Conservation (phyloP, 2,888 invertebrate species). For the Oasisia sp. region DNA sequence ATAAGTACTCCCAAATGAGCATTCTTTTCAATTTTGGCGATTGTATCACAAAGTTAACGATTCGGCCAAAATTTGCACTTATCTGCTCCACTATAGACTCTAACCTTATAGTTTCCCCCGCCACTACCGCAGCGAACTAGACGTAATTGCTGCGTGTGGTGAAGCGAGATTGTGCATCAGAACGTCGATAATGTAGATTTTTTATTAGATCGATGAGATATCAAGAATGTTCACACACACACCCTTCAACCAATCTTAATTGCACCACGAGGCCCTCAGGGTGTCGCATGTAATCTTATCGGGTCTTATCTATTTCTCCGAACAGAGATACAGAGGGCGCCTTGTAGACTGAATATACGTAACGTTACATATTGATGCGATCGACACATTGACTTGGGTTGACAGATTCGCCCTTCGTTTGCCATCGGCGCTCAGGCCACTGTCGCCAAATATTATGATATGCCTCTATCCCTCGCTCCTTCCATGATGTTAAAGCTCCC, state of each 20-base stretch:
- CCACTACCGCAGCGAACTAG: no score
- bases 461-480: not conserved
- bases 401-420: not conserved
- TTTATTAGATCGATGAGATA: not conserved
- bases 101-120: no score
- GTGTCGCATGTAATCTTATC: not conserved
- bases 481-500: no score
- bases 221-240: not conserved
- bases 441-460: not conserved
- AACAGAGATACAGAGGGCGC: not conserved
- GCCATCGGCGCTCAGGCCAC: not conserved
- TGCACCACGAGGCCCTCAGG: not conserved
- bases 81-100: no score
- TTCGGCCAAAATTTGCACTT: no score
- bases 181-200: not conserved
- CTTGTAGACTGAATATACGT: not conserved
- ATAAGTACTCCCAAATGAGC: no score
- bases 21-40: no score
- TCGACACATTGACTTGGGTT: not conserved
- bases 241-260: not conserved
- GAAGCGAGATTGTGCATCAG: not conserved
- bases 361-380: not conserved
- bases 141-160: not conserved
- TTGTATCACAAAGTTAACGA: no score
- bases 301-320: not conserved